phyloP scores from a whole-genome alignment of 2,888 invertebrate genomes.

The Drosophila antonietae region DNA sequence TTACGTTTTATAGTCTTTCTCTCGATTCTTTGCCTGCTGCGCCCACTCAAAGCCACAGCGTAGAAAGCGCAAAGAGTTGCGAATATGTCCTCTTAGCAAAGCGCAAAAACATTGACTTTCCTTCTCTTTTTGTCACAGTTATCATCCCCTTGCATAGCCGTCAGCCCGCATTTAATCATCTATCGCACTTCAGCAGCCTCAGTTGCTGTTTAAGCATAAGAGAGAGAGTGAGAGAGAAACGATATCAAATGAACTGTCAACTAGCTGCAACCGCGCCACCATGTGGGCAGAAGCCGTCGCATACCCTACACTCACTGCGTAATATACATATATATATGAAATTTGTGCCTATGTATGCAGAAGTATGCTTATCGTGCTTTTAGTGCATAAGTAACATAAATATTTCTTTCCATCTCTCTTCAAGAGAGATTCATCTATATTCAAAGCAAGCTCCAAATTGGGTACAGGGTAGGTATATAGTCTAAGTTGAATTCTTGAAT shows the following conservation, averaged over 20 bases:
- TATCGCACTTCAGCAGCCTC: constrained; percentile 3
- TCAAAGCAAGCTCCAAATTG: neutral
- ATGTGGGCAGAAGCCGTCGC: constrained; percentile 21
- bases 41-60: constrained; percentile 15
- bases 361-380: neutral
- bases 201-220: neutral
- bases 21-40: constrained; percentile 17
- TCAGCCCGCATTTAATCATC: constrained; percentile 34
- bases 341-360: neutral
- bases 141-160: neutral
- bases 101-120: constrained; percentile 11
- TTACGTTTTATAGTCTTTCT: constrained; percentile 25
- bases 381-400: too few relatives aligned
- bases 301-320: neutral
- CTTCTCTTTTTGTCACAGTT: constrained; percentile 18
- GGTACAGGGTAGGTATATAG: neutral
- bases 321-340: too few relatives aligned
- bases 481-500: too few relatives aligned
- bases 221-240: neutral
- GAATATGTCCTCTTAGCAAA: constrained; percentile 23
- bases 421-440: neutral
- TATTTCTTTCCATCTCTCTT: neutral
- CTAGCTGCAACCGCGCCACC: constrained; percentile 16
- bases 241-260: constrained; percentile 25
- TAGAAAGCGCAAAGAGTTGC: constrained; percentile 39